phyloP scores from a whole-genome alignment of 2,888 invertebrate genomes.

The Hyles lineata region DNA sequence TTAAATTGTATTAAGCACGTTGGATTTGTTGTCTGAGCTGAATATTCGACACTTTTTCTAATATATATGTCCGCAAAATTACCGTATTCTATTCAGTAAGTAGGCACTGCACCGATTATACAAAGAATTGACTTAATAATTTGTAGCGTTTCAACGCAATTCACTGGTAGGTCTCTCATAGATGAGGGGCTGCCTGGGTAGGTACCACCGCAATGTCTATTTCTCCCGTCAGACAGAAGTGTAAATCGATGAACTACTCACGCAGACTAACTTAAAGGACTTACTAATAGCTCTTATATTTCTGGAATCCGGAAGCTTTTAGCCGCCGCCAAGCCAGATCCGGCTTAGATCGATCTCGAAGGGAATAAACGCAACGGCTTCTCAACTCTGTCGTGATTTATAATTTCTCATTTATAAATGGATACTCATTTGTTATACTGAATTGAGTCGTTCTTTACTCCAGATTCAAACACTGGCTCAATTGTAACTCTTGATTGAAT shows the following conservation, averaged over 20 bases:
- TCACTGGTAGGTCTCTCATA: too few relatives aligned
- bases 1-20: neutral
- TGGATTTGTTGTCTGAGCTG: neutral
- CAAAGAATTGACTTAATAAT: too few relatives aligned
- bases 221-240: too few relatives aligned
- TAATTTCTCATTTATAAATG: conserved; percentile 5
- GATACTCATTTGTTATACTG: neutral
- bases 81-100: too few relatives aligned
- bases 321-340: conserved; percentile 5
- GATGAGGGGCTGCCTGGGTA: too few relatives aligned
- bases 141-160: too few relatives aligned
- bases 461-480: neutral
- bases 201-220: too few relatives aligned
- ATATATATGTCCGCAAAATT: too few relatives aligned
- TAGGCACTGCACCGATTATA: too few relatives aligned
- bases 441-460: neutral
- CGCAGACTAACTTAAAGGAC: too few relatives aligned
- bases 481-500: neutral
- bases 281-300: conserved; percentile 12
- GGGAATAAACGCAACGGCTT: neutral
- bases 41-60: too few relatives aligned
- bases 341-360: conserved; percentile 1
- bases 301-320: conserved; percentile 24
- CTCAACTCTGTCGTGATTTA: neutral
- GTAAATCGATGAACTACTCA: too few relatives aligned